Conservation (phyloP, 92 coral and sea anemone genomes). For the Actinernus sp. region DNA sequence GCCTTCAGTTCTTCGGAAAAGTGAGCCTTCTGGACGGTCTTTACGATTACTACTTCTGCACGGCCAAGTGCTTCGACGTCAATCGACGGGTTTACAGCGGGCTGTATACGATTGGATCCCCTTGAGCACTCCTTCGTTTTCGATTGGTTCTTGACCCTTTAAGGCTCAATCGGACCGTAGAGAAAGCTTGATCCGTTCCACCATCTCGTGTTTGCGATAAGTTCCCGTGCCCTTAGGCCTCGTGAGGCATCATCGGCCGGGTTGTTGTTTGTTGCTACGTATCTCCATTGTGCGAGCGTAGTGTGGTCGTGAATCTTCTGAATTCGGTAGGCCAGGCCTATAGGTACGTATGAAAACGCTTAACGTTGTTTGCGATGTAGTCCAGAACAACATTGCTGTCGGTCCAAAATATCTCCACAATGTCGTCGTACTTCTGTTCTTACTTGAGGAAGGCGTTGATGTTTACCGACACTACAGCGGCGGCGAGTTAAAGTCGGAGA, state of each 20-base stretch:
- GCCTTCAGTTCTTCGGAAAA: background rate
- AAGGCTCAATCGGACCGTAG: no score
- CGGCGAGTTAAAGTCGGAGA: background rate
- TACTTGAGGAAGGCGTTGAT: conserved; percentile 1
- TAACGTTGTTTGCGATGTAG: background rate
- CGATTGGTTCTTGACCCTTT: no score
- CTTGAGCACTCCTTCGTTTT: no score
- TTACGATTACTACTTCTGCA: background rate
- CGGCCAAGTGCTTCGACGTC: background rate
- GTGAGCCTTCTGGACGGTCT: background rate
- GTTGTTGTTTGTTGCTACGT: conserved; percentile 1
- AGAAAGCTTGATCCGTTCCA: conserved; percentile 13
- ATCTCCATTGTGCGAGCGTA: conserved; percentile 3
- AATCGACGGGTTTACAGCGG: background rate
- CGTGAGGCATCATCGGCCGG: conserved; percentile 6
- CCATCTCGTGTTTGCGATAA: conserved; percentile 10
- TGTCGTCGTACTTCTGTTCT: background rate
- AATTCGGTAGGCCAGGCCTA: no score
- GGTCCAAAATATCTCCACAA: background rate
- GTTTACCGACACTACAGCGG: conserved; percentile 3
- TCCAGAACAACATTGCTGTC: conserved; percentile 11
- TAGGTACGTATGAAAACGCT: conserved; percentile 13
- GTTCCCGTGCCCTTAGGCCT: no score
- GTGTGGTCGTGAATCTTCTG: conserved; percentile 8
- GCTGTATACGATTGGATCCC: background rate